Evolutionary conservation across 2,797 vertebrate species (phyloP), one percentile per base, ranked within the genome.

Genomic region (Anguilla megastoma): DNA sequence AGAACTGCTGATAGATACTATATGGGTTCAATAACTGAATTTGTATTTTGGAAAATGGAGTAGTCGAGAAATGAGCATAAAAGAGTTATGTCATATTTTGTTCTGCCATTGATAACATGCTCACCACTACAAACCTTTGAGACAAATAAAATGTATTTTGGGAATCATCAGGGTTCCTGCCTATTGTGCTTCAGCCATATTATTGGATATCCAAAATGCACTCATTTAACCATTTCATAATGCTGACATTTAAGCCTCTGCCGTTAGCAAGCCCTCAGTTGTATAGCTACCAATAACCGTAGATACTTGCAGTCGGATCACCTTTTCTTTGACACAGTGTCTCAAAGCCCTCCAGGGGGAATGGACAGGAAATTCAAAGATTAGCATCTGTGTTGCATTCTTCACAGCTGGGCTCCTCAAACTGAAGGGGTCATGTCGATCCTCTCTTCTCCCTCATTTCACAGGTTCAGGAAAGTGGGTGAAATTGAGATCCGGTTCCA

Each of bases 401-500:
- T 24, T 6, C 50, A 63, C 85, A 45, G 60, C 58, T 50, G 63
- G 63, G 41, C 71, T 33, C 41, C 66, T 76, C 14, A 86, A 76
- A 18, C 58, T 8, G 7, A 60, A 50, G 30, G 83, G 84, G 82
- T 45, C 86, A 30, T 9, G 60, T 45, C 66, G 86, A 87, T 87
- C 82, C 85, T 86, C 41, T 36, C 86, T 84, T 89, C 88, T 90
- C 80, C 86, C 4, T 33, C 50, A 85, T 76, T 56, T 90, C 52
- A 7, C 76, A 52, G 45, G 86, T 88, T 76, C 16, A 85, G 56
- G 45, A 89, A 89, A 85, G n/a, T 16, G 48, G 58, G 30, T 3
- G 45, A 71, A 71, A n/a, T 76, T 88, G 45, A 89, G 88, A 89
- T 90, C 89, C 87, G 86, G 84, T 89, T 92, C 84, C 89, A 87